Percentiles rank a stretch among this genome's conserved stretches.
Conservation (phyloP, 2,113 vertebrate genomes). For the Chloebia gouldiae region DNA sequence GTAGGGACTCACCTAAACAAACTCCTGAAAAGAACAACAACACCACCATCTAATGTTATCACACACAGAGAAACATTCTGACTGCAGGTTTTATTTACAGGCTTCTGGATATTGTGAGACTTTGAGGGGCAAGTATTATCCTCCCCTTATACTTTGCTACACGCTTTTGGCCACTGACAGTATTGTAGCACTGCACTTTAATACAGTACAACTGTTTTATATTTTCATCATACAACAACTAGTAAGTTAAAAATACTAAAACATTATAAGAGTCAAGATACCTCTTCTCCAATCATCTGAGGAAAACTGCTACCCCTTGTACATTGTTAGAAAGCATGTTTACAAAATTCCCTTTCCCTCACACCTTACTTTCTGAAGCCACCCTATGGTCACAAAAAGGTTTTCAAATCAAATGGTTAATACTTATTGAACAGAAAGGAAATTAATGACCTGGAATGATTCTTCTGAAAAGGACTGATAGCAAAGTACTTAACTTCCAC, state of each 20-base stretch:
- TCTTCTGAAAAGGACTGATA: neutral
- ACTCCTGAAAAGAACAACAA: neutral
- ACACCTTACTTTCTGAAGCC: neutral
- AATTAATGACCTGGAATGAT: neutral
- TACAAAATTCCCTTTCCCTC: neutral
- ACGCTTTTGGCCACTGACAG: neutral
- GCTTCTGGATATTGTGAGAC: neutral
- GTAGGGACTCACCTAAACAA: neutral
- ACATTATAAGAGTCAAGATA: neutral
- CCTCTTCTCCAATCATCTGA: neutral
- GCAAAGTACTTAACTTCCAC: neutral
- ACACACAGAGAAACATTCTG: neutral
- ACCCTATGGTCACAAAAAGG: neutral
- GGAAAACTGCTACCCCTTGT: neutral
- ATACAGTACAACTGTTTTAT: neutral
- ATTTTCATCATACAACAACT: neutral
- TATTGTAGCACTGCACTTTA: neutral
- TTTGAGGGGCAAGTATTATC: neutral
- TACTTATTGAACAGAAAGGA: neutral
- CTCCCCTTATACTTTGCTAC: neutral
- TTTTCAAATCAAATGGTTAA: neutral
- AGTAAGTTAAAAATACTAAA: neutral
- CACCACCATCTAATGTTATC: neutral
- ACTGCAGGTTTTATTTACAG: neutral
- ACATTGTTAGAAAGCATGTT: neutral